Percentiles rank a stretch among this genome's conserved stretches.
Conservation (phyloP, 2,797 vertebrate genomes). For the Buphagus erythrorhynchus region DNA sequence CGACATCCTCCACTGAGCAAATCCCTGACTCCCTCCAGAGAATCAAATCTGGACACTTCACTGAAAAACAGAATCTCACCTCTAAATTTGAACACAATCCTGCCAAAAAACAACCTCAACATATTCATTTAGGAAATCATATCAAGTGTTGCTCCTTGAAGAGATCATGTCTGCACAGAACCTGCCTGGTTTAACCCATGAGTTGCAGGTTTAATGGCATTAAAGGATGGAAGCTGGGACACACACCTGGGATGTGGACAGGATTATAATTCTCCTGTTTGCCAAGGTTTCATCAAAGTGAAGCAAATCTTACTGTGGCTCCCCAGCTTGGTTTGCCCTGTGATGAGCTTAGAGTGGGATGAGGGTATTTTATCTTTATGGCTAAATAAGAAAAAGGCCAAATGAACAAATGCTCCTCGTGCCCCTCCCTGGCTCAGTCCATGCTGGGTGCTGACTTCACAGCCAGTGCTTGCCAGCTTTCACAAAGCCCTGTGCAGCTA, state of each 20-base stretch:
- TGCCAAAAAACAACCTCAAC: background rate
- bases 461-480: background rate
- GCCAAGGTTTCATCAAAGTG: background rate
- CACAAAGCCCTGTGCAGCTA: background rate
- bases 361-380: background rate
- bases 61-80: background rate
- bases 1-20: background rate
- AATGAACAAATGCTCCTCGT: background rate
- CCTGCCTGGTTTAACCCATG: accelerated
- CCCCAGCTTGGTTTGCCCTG: background rate
- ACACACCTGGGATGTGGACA: background rate
- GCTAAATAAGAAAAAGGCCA: conserved; percentile 11
- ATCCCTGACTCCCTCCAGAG: too few species aligned
- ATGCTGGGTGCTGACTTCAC: background rate
- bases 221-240: background rate
- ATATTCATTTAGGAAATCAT: background rate
- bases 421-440: background rate
- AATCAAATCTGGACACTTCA: background rate
- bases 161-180: background rate
- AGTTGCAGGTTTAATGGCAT: background rate
- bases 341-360: background rate
- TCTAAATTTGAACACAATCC: background rate
- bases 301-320: background rate
- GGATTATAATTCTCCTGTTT: background rate
- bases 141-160: background rate